Evolutionary conservation across 1,140 invertebrate genomes (phyloP), one percentile per base, ranked within the genome.

Genomic region (Spodoptera litura): DNA sequence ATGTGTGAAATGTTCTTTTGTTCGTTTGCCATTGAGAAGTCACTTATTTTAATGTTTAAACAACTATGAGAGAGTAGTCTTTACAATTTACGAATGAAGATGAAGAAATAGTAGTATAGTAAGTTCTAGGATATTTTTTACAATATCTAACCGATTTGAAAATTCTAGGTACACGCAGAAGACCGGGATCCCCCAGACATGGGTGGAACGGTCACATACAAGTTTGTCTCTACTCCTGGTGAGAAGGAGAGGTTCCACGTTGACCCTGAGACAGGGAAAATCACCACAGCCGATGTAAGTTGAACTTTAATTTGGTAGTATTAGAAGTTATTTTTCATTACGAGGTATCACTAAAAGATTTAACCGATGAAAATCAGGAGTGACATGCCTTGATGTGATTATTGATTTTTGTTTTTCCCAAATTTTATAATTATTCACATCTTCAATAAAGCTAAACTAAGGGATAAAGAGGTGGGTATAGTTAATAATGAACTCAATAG

Each of bases 191-290:
- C 96, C 59, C 95, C 95, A 0, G 96, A 97, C 73, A 96, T 96
- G 84, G 97, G 97, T 81, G 97, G 98, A 35, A 97, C 95, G 52
- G 96, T 99, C 35, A 96, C 96, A 6, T 98, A 98, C 91, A 97
- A 96, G 78, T 96, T 98, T 85, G 96, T 98, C 0, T 96, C 96
- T 55, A 95, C 96, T 52, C 96, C 96, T n/a, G 95, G 95, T 66
- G 96, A 97, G 88, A 96, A 96, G 79, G 94, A 96, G 44, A 97
- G 97, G 88, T 98, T 98, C 89, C 95, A 95, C 72, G 98, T 98
- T 59, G 96, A 98, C 88, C 95, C 96, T 51, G 89, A 91, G 5
- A 97, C 97, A 13, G 98, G 98, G 13, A 95, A 95, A 56, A 97
- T 98, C 64, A 96, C 91, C 56, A 98, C 98, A 13, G 96, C 96